Base-by-base conservation (phyloP, 2,888 invertebrate species). In the Iselma pallidipennis region DNA sequence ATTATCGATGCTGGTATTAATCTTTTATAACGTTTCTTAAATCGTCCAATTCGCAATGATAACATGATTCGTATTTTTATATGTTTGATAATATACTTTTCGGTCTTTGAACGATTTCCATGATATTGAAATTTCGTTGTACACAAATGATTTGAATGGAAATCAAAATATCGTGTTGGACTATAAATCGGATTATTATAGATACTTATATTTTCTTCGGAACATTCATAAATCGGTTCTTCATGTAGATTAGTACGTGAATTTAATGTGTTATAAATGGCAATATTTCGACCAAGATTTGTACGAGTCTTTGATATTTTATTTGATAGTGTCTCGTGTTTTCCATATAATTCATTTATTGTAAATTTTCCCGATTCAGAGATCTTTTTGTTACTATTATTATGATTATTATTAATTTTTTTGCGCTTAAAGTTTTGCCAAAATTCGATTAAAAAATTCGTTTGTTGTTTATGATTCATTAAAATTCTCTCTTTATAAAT, bases 41-140 rank as follows among this genome's bases (percentile, higher is more conserved):
- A 84, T 57, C 84, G 79, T 23, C 88, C 84, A 82, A 89, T 84
- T 61, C 89, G 83, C 63, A 90, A 79, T 10, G 89, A 88, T 70
- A 90, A 80, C 85, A 90, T 88, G 51, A 90, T 86, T 14, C 89
- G 82, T 19, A 90, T 86, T 59, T 88, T 83, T 23, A 90, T 86
- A 73, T 89, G 87, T 23, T 88, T 81, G 55, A 87, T 87, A 1
- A 88, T 85, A 71, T 86, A 85, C 65, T 86, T 84, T 69, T 88
- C 87, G 59, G 85, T 85, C 21, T 54, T 53, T 19, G 23, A 33
- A 6, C 84, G 80, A 14, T 76, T 57, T 65, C 73, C 73, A 19
- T 67, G 58, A 33, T 64, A 42, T 4, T 63, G 29, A 49, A 55
- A 58, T 21, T 53, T 50, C 1, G 56, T 50, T 33, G 42, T 62